These are phyloP conservation scores for Scartelaos histophorus DNA, from an alignment of 2,113 vertebrate species.

Conservation along the genomic window DNA sequence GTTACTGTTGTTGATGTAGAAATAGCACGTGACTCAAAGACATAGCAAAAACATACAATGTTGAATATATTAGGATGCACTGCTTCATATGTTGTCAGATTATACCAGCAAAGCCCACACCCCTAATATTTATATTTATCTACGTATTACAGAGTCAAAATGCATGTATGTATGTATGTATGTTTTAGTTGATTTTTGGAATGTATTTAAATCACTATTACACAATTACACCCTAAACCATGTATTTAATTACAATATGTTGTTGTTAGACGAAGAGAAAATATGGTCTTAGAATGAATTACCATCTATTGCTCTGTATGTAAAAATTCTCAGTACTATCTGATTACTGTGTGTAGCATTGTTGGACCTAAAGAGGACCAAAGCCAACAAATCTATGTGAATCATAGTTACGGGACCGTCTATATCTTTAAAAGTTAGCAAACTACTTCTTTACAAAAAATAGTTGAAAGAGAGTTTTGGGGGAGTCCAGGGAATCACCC, in stretches of 20 bases:
- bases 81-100: no score
- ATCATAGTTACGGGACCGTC: background rate
- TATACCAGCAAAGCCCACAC: no score
- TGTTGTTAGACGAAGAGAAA: background rate
- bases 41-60: no score
- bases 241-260: background rate
- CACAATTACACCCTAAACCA: background rate
- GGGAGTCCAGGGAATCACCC: conserved; percentile 2
- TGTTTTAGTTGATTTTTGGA: no score
- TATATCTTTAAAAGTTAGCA: background rate
- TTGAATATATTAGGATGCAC: no score
- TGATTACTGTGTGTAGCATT: background rate
- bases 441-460: background rate
- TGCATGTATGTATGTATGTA: no score
- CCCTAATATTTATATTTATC: no score
- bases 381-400: background rate
- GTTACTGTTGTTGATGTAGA: background rate
- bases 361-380: background rate
- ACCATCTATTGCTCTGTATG: background rate
- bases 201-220: no score
- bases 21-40: background rate
- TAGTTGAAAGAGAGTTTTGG: background rate
- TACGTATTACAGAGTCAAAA: no score
- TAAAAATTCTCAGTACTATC: no score
- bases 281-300: background rate